phyloP scores from a whole-genome alignment of 2,888 invertebrate genomes.

The Fragum fragum region DNA sequence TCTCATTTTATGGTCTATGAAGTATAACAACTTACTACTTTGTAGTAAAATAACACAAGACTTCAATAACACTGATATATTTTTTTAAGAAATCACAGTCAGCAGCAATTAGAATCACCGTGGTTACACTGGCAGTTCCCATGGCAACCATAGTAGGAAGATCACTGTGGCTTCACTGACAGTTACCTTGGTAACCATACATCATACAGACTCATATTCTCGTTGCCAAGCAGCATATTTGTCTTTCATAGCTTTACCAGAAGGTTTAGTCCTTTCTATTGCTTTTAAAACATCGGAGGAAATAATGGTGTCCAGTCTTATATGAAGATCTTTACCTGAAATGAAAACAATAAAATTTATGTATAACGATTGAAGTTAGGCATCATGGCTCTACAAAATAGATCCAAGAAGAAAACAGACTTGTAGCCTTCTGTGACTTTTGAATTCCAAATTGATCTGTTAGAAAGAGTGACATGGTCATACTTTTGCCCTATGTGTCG shows the following conservation, averaged over 20 bases:
- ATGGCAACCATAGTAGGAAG: not conserved
- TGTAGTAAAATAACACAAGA: constrained; percentile 1
- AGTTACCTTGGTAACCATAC: not conserved
- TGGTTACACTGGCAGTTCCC: constrained; percentile 9
- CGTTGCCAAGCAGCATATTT: constrained; percentile 86
- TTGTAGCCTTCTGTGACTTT: too few species aligned
- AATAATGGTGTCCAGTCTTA: constrained; percentile 85
- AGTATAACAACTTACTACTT: not conserved
- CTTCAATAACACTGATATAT: not conserved
- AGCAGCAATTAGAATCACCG: not conserved
- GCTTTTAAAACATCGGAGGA: constrained; percentile 85
- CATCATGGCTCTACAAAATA: too few species aligned
- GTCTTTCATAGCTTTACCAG: constrained; percentile 83
- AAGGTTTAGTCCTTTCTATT: constrained; percentile 86
- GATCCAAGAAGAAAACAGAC: too few species aligned
- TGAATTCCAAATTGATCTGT: too few species aligned
- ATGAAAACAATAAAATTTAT: constrained; percentile 21
- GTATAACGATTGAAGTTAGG: too few species aligned
- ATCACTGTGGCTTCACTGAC: constrained; percentile 76
- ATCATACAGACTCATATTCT: constrained; percentile 86
- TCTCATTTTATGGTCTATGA: too few species aligned
- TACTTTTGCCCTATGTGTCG: too few species aligned
- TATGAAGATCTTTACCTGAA: constrained; percentile 83
- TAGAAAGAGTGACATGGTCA: too few species aligned
- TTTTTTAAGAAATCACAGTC: not conserved